phyloP scores from a whole-genome alignment of 2,888 invertebrate genomes.

The Keiferia lycopersicella region DNA sequence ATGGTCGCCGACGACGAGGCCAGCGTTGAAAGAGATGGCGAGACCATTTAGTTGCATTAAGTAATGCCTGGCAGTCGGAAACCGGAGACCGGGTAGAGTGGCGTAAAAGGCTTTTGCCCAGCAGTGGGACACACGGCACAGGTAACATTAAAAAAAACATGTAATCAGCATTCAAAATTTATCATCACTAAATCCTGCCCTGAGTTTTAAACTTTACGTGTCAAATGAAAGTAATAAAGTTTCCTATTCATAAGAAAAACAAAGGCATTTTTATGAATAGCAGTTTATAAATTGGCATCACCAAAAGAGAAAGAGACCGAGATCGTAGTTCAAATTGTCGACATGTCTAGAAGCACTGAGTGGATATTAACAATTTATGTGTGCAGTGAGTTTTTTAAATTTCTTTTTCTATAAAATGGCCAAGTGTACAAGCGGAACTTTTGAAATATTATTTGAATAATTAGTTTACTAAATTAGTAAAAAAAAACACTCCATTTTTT shows the following conservation, averaged over 20 bases:
- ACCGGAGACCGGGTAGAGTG: too few relatives aligned
- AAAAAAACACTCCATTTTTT: too few relatives aligned
- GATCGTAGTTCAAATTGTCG: not conserved
- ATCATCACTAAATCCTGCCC: not conserved
- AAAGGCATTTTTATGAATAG: not conserved
- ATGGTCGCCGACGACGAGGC: too few relatives aligned
- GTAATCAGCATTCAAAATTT: too few relatives aligned
- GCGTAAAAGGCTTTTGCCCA: not conserved
- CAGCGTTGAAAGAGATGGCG: too few relatives aligned
- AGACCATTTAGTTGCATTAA: too few relatives aligned
- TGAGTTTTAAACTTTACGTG: not conserved
- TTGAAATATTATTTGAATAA: not conserved
- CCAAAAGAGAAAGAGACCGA: not conserved
- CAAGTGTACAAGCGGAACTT: not conserved
- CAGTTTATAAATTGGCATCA: not conserved
- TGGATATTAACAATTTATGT: not conserved
- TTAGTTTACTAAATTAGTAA: not conserved
- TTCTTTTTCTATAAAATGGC: not conserved
- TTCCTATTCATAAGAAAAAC: not conserved
- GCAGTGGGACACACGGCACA: too few relatives aligned
- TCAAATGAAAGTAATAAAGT: not conserved
- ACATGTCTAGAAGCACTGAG: not conserved
- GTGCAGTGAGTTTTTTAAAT: constrained; percentile 2
- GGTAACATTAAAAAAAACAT: too few relatives aligned
- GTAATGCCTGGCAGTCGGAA: too few relatives aligned